phyloP scores from a whole-genome alignment of 2,113 vertebrate genomes.

The Oncorhynchus masou region DNA sequence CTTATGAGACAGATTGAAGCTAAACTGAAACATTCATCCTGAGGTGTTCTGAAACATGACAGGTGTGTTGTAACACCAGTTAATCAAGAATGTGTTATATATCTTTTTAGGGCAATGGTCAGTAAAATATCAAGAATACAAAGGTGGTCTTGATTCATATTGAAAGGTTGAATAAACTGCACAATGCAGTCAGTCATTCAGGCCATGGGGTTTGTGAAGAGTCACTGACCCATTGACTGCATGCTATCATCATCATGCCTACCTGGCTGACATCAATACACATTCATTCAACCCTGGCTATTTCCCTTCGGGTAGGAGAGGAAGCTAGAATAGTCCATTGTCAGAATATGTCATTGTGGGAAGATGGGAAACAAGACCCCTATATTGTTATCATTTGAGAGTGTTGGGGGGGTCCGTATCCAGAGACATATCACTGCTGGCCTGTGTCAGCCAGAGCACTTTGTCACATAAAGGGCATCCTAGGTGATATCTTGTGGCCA shows the following conservation, averaged over 20 bases:
- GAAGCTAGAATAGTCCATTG: background rate
- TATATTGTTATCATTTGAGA: constrained; percentile 53
- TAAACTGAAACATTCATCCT: no score
- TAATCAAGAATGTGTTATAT: no score
- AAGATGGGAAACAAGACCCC: constrained; percentile 32
- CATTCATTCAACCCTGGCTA: constrained; percentile 55
- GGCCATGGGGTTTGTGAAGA: constrained; percentile 43
- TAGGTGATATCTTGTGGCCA: background rate
- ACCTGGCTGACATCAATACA: constrained; percentile 66
- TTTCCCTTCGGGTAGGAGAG: constrained; percentile 52
- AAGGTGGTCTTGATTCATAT: background rate
- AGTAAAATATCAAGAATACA: background rate
- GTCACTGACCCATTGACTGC: constrained; percentile 57
- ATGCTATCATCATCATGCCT: constrained; percentile 57
- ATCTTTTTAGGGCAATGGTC: background rate
- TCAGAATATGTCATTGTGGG: background rate
- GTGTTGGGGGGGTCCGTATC: background rate
- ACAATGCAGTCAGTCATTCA: background rate
- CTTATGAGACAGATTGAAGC: no score
- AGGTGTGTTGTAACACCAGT: no score
- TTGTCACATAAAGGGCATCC: background rate
- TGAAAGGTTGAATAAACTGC: background rate
- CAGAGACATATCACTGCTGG: background rate
- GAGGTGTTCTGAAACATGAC: no score
- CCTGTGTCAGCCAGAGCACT: background rate